A percentile compares a stretch with the other conserved stretches of the same genome.
Conservation (phyloP, 2,888 invertebrate species). For the Harpagoxenus sublaevis region DNA sequence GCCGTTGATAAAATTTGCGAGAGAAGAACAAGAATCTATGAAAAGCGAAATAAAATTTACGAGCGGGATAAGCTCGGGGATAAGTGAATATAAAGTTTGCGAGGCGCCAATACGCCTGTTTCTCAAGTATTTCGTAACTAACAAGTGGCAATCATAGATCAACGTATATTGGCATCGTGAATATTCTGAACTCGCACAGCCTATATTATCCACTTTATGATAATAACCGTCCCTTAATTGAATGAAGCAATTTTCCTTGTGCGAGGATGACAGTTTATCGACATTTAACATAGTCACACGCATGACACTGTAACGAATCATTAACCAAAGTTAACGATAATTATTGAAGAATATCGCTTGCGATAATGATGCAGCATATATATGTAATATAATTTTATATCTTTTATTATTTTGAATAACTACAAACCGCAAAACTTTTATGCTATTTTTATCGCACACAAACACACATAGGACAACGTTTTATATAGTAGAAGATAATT, state of each 20-base stretch:
- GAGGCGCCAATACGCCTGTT: background rate
- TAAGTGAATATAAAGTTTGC: constrained; percentile 4
- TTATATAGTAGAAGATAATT: background rate
- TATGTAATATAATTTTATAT: constrained; percentile 1
- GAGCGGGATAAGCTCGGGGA: background rate
- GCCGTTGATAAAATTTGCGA: constrained; percentile 26
- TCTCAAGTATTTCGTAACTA: background rate
- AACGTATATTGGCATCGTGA: constrained; percentile 4
- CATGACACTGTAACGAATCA: constrained; percentile 8
- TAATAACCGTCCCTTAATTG: constrained; percentile 5
- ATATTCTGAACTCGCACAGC: background rate
- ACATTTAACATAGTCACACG: constrained; percentile 30
- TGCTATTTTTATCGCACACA: background rate
- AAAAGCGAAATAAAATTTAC: constrained; percentile 11
- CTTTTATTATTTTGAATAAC: constrained; percentile 11
- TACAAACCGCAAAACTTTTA: background rate
- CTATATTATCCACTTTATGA: constrained; percentile 11
- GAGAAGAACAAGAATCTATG: background rate
- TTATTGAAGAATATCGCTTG: background rate
- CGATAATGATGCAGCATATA: background rate
- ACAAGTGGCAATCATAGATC: constrained; percentile 17
- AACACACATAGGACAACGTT: background rate
- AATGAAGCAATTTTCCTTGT: constrained; percentile 38
- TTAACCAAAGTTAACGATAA: constrained; percentile 7
- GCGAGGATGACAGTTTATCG: constrained; percentile 23